phyloP scores from a whole-genome alignment of 2,888 invertebrate species.

The Gymnosoma rotundatum region DNA sequence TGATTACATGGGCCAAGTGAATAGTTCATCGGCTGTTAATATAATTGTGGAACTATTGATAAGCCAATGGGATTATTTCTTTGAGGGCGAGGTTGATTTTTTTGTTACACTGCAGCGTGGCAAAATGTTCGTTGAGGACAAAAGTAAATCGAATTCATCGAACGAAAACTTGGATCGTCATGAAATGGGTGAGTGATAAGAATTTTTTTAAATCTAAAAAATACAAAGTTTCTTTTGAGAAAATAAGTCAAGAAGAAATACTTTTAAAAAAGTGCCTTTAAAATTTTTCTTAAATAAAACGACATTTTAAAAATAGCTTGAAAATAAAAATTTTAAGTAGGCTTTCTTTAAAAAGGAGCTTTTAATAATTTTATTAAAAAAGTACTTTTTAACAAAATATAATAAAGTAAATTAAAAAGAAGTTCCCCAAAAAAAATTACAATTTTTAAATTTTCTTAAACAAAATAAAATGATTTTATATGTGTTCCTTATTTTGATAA shows the following conservation, averaged over 20 bases:
- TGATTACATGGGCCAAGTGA: conserved; percentile 85
- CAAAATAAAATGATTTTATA: no score
- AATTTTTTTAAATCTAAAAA: not conserved
- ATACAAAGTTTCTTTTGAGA: not conserved
- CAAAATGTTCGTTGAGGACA: conserved; percentile 83
- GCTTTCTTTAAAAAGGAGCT: not conserved
- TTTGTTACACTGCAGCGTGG: conserved; percentile 86
- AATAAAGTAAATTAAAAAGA: no score
- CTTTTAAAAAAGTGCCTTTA: not conserved
- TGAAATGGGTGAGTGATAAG: conserved; percentile 75
- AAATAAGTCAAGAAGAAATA: not conserved
- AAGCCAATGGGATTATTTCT: conserved; percentile 90
- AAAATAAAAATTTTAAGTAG: not conserved
- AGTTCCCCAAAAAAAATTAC: no score
- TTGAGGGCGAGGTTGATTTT: conserved; percentile 87
- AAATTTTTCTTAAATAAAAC: not conserved
- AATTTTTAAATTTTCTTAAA: no score
- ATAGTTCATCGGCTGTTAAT: conserved; percentile 91
- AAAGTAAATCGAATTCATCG: conserved; percentile 79
- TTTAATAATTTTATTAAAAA: no score
- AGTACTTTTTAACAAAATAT: no score
- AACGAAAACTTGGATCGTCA: conserved; percentile 78
- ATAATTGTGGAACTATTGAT: conserved; percentile 93
- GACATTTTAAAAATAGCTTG: no score
- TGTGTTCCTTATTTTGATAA: no score